phyloP scores from a whole-genome alignment of 2,113 vertebrate species.

The Saccopteryx leptura region DNA sequence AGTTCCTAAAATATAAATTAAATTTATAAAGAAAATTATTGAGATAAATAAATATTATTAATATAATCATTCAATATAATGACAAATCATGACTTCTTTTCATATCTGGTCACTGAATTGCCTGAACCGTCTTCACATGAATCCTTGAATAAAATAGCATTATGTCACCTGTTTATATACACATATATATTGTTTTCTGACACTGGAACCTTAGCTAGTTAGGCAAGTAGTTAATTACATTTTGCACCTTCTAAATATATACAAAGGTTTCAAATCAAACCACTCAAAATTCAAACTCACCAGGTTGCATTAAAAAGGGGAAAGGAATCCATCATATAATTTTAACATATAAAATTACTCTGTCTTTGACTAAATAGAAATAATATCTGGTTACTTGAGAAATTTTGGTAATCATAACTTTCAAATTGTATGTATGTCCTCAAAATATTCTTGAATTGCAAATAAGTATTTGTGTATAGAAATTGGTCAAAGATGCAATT shows the following conservation, averaged over 20 bases:
- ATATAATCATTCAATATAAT: neutral
- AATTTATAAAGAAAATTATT: neutral
- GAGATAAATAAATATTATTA: neutral
- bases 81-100: neutral
- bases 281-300: neutral
- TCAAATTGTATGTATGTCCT: neutral
- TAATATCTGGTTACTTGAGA: neutral
- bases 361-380: neutral
- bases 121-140: neutral
- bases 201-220: neutral
- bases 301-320: neutral
- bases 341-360: neutral
- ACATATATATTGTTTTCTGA: neutral
- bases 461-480: neutral
- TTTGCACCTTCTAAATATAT: slow-evolving; percentile 38
- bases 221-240: neutral
- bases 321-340: neutral
- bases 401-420: neutral
- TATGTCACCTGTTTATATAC: neutral
- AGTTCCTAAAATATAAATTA: neutral
- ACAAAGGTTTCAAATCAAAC: neutral
- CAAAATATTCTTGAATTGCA: neutral
- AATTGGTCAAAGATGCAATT: neutral
- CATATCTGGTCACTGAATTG: neutral
- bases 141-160: neutral